Evolutionary conservation across 2,113 vertebrate genomes (phyloP), one percentile per base, ranked within the genome.

Genomic region (Atractosteus spatula): DNA sequence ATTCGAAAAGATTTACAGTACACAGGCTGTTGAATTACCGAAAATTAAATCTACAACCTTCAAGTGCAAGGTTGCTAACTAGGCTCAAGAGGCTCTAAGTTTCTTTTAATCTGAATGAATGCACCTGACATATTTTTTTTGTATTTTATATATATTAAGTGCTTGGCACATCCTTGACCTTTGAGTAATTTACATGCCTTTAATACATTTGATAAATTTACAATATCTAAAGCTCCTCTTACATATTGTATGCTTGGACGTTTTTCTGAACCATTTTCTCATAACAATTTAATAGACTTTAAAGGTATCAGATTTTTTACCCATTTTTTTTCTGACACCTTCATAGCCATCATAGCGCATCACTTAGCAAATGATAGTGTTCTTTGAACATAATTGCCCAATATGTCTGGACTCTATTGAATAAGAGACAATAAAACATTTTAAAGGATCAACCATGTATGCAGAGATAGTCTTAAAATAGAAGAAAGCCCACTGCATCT

Each of bases 381-480:
- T 47, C 16, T 12, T 10, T 0, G 16, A n/a, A 44, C 16, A 16
- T 10, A 63, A 16, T 63, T 43, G 8, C 16, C 17, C 8, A 41
- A 14, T 29, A 29, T 55, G 61, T 55, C 61, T 63, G 45, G n/a
- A 8, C 65, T 5, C 13, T 14, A 12, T 44, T 71, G 61, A 71
- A 63, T 64, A 16, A n/a, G 57, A 71, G 61, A 71, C 45, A 71
- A 41, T 55, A 41, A 47, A 54, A 29, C 59, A 41, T 45, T 54
- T 65, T 29, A 71, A 71, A 61, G 54, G n/a, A 71, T 71, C 43
- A 62, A 63, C 63, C 59, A 71, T 71, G 70, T 71, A 62, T 61
- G 41, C 54, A 51, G 11, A 63, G n/a, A 71, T 17, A 41, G 44
- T 42, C 70, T 55, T 64, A 64, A 71, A 44, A 71, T 51, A 55